A percentile compares a stretch with the other conserved stretches of the same genome.
Conservation (phyloP, 2,113 vertebrate genomes). For the Atractosteus spatula region DNA sequence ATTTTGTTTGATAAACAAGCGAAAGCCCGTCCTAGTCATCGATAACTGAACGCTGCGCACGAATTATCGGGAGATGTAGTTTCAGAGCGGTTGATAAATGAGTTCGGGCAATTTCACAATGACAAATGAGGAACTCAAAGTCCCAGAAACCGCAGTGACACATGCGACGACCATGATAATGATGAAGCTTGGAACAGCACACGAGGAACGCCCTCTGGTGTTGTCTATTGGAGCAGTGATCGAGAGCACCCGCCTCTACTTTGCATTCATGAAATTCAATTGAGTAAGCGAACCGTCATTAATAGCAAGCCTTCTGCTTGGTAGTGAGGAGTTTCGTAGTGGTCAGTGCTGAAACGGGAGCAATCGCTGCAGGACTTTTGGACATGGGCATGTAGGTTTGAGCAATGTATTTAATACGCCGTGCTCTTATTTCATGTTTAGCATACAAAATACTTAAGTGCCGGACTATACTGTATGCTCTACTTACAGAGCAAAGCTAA, state of each 20-base stretch:
- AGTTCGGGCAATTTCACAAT: neutral
- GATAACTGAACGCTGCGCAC: neutral
- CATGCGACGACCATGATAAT: neutral
- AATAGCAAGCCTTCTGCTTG: slow-evolving; percentile 32
- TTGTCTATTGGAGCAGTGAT: slow-evolving; percentile 22
- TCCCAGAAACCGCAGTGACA: slow-evolving; percentile 37
- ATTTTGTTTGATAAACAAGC: slow-evolving; percentile 60
- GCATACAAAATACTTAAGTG: no score
- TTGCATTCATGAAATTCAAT: slow-evolving; percentile 3
- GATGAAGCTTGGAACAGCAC: neutral
- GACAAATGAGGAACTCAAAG: slow-evolving; percentile 29
- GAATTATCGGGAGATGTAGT: slow-evolving; percentile 50
- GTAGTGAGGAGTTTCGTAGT: slow-evolving; percentile 29
- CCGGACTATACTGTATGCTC: no score
- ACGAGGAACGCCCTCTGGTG: neutral
- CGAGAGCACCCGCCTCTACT: slow-evolving; percentile 1
- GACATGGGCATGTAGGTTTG: slow-evolving; percentile 11
- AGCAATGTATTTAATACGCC: neutral
- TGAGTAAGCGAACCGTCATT: slow-evolving; percentile 36
- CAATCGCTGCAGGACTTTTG: slow-evolving; percentile 29
- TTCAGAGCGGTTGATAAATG: fast-evolving
- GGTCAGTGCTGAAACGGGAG: slow-evolving; percentile 30
- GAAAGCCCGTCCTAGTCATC: slow-evolving; percentile 7
- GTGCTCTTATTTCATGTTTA: no score
- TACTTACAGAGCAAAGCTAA: no score